These are phyloP conservation scores for Deroplatys truncata DNA, from an alignment of 2,888 invertebrate species.

Conservation along the genomic window DNA sequence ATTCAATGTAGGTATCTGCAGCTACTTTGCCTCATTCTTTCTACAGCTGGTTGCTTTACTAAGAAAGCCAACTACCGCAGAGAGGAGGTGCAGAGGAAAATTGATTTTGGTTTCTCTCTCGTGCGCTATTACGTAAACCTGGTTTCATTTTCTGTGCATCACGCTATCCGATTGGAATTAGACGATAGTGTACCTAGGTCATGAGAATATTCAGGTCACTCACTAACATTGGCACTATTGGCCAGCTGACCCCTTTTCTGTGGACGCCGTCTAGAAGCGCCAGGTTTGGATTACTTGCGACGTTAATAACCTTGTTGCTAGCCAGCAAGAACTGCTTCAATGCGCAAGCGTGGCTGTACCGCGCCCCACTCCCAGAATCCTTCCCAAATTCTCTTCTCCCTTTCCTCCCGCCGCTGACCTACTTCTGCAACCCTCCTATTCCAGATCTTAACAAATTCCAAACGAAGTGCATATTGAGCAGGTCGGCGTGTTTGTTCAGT, in stretches of 20 bases:
- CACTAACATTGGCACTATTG: constrained; percentile 31
- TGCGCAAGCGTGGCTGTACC: background rate
- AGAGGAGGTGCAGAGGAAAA: background rate
- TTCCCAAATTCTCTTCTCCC: background rate
- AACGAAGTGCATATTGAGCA: background rate
- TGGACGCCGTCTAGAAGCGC: background rate
- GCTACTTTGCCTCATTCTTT: too few relatives aligned
- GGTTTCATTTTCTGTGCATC: background rate
- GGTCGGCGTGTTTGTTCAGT: background rate
- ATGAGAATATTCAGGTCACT: constrained; percentile 27
- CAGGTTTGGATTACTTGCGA: background rate
- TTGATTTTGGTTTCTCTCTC: background rate
- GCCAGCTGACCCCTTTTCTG: constrained; percentile 26
- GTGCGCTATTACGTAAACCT: background rate
- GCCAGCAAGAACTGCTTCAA: background rate
- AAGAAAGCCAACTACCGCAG: background rate
- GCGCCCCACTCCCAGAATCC: background rate
- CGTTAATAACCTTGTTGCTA: background rate
- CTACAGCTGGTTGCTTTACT: too few relatives aligned
- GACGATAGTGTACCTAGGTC: background rate
- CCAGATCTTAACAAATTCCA: background rate
- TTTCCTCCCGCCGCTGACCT: constrained; percentile 2
- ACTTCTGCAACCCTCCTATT: background rate
- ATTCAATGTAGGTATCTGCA: too few relatives aligned
- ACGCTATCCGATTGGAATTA: background rate